phyloP scores from a whole-genome alignment of 2,113 vertebrate genomes.

The Butorides virescens region DNA sequence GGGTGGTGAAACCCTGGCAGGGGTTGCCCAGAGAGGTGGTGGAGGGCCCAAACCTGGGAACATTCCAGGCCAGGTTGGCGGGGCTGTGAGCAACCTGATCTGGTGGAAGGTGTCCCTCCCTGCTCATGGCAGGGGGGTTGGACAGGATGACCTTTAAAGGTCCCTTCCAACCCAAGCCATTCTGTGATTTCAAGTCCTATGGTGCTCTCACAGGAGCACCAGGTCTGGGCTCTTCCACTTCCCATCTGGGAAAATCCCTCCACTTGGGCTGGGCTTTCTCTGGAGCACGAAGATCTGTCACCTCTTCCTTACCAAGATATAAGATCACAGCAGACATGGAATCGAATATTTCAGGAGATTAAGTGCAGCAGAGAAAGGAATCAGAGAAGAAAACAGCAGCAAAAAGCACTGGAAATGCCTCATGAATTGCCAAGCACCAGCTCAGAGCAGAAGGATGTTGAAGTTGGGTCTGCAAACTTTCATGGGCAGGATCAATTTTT shows the following conservation, averaged over 20 bases:
- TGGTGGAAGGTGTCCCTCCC: not conserved
- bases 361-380: not conserved
- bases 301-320: not conserved
- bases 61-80: rapidly evolving
- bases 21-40: not conserved
- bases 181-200: not conserved
- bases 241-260: not conserved
- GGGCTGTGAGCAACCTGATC: not conserved
- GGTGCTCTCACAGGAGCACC: not conserved
- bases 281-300: not conserved
- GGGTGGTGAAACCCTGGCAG: not conserved
- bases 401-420: not conserved
- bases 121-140: not conserved
- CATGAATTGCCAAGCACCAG: not conserved
- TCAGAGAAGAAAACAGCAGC: not conserved
- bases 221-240: rapidly evolving
- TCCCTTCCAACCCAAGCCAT: not conserved
- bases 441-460: not conserved
- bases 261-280: not conserved
- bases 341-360: not conserved
- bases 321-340: not conserved
- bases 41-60: not conserved
- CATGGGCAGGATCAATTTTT: not conserved
- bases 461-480: not conserved
- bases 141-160: too few species aligned